Percentiles rank a stretch among this genome's conserved stretches.
phyloP scores from a whole-genome alignment of 2,888 invertebrate species.

The Tineola bisselliella region DNA sequence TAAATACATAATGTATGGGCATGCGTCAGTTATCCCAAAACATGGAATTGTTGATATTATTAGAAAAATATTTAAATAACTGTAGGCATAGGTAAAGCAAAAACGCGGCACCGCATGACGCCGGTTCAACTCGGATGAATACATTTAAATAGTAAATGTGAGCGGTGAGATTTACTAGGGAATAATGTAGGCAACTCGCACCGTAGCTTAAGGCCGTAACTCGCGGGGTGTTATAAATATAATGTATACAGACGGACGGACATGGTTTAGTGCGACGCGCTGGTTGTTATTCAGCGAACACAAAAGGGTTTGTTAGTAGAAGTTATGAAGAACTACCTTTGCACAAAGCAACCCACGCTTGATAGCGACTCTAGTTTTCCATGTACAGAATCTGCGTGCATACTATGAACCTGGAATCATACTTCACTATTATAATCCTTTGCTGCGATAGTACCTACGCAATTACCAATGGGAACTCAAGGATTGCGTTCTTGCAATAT shows the following conservation, averaged over 20 bases:
- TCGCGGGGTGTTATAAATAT: conserved; percentile 52
- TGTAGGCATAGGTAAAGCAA: conserved; percentile 22
- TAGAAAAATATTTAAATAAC: conserved; percentile 55
- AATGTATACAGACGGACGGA: conserved; percentile 33
- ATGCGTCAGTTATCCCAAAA: conserved; percentile 5
- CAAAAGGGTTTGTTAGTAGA: conserved; percentile 66
- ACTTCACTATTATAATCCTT: not conserved
- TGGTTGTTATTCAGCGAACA: conserved; percentile 42
- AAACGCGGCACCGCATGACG: conserved; percentile 15
- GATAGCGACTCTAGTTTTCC: conserved; percentile 19
- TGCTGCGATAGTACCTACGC: not conserved
- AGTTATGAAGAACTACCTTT: conserved; percentile 52
- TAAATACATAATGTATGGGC: not conserved
- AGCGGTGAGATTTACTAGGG: conserved; percentile 55
- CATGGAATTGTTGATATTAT: conserved; percentile 28
- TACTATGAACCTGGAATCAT: conserved; percentile 6
- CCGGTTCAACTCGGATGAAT: conserved; percentile 63
- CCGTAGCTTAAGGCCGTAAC: conserved; percentile 46
- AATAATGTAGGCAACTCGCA: conserved; percentile 42
- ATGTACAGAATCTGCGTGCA: not conserved
- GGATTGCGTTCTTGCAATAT: not conserved
- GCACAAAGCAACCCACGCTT: conserved; percentile 34
- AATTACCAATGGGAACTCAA: not conserved
- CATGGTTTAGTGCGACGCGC: conserved; percentile 47
- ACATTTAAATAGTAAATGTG: conserved; percentile 67